Evolutionary conservation across 2,797 vertebrate genomes (phyloP).

Genomic region (Parauchenoglanis ngamensis): DNA sequence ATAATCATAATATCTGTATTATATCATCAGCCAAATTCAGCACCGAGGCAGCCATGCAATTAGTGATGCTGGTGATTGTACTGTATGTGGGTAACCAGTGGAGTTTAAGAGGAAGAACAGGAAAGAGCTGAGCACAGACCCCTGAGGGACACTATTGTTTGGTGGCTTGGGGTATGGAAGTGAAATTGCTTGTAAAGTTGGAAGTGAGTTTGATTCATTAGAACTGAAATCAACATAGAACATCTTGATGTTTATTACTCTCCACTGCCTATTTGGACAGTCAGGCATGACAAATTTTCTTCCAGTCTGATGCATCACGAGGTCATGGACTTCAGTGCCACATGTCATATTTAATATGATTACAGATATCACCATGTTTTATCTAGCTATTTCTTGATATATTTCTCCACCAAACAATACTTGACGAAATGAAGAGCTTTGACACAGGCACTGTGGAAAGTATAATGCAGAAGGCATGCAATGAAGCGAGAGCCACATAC

Average conservation of each 20-base stretch:
- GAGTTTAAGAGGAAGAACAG: not conserved
- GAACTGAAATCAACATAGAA: not conserved
- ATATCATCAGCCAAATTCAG: no score
- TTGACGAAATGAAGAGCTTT: not conserved
- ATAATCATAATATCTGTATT: not conserved
- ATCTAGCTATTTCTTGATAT: not conserved
- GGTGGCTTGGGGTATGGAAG: not conserved
- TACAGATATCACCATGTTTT: not conserved
- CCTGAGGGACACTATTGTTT: not conserved
- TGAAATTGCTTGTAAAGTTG: not conserved
- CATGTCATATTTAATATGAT: not conserved
- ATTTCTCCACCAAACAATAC: not conserved
- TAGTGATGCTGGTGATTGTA: not conserved
- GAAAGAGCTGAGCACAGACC: not conserved
- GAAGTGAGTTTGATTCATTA: not conserved
- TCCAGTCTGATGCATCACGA: not conserved
- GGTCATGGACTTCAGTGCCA: not conserved
- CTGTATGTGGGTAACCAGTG: not conserved
- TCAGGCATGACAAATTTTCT: not conserved
- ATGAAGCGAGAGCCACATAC: slow-evolving; percentile 53
- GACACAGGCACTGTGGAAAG: not conserved
- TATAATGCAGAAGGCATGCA: not conserved
- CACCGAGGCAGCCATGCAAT: no score
- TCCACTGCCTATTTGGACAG: not conserved
- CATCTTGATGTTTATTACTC: not conserved